Percentiles rank a stretch among this genome's conserved stretches.
Evolutionary conservation across 2,797 vertebrate species (phyloP).

Genomic region (Danionella dracula): DNA sequence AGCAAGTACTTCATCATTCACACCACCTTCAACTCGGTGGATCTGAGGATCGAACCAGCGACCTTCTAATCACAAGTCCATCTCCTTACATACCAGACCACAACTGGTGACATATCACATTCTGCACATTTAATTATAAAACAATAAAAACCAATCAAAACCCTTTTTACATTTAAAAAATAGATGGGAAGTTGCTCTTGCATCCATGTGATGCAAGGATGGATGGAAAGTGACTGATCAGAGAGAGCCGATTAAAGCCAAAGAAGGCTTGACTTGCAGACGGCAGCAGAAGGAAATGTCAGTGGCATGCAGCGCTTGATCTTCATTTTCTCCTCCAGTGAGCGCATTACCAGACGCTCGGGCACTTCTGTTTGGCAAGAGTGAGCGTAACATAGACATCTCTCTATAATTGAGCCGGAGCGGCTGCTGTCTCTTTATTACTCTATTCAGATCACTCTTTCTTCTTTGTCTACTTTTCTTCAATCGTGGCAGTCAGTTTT

Average conservation of each 20-base stretch:
- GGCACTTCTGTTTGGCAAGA: neutral
- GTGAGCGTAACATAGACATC: neutral
- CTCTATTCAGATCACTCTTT: neutral
- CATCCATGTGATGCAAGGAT: neutral
- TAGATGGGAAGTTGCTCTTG: neutral
- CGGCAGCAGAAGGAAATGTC: constrained; percentile 58
- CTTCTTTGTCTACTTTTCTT: neutral
- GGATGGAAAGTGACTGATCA: neutral
- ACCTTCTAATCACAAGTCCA: no score
- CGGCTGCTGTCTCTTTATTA: neutral
- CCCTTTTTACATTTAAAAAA: neutral
- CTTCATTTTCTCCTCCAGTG: constrained; percentile 55
- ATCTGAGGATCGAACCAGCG: no score
- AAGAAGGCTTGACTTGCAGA: neutral
- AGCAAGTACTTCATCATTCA: no score
- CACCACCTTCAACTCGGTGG: no score
- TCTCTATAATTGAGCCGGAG: neutral
- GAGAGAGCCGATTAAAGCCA: neutral
- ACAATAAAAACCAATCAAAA: no score
- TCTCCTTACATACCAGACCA: no score
- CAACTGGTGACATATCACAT: no score
- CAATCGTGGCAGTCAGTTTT: neutral
- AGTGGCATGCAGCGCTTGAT: constrained; percentile 56
- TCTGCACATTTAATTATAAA: no score
- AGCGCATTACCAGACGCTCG: constrained; percentile 23